These are phyloP conservation scores for Phainopepla nitens DNA, from an alignment of 2,113 vertebrate genomes.

Conservation along the genomic window DNA sequence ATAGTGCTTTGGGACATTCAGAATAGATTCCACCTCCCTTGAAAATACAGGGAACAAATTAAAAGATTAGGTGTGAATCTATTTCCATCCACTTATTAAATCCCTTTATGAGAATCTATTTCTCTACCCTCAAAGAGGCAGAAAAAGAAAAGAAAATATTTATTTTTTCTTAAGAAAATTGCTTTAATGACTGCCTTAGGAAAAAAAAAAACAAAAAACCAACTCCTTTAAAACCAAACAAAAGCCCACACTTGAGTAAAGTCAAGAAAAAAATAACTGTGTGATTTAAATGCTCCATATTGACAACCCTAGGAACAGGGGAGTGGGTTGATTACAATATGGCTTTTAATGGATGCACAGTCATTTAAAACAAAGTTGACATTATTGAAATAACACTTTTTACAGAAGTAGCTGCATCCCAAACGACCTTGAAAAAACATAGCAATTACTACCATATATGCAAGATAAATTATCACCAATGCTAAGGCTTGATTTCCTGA, in stretches of 20 bases:
- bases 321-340: conserved; percentile 43
- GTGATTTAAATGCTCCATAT: conserved; percentile 1
- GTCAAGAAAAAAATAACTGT: neutral
- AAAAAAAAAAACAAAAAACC: neutral
- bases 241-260: conserved; percentile 1
- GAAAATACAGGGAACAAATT: neutral
- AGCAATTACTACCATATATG: neutral
- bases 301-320: neutral
- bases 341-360: conserved; percentile 22
- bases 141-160: neutral
- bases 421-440: neutral
- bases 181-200: neutral
- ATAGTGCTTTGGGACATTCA: neutral
- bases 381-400: conserved; percentile 25
- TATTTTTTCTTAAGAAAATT: neutral
- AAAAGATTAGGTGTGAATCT: neutral
- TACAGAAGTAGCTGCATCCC: neutral
- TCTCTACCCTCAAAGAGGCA: neutral
- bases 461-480: neutral
- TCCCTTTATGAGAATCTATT: neutral
- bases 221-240: neutral
- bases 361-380: conserved; percentile 10
- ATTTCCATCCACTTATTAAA: neutral
- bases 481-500: neutral
- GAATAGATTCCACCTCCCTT: neutral